Conservation (phyloP, 1,140 invertebrate genomes). For the Drosophila quadrilineata region DNA sequence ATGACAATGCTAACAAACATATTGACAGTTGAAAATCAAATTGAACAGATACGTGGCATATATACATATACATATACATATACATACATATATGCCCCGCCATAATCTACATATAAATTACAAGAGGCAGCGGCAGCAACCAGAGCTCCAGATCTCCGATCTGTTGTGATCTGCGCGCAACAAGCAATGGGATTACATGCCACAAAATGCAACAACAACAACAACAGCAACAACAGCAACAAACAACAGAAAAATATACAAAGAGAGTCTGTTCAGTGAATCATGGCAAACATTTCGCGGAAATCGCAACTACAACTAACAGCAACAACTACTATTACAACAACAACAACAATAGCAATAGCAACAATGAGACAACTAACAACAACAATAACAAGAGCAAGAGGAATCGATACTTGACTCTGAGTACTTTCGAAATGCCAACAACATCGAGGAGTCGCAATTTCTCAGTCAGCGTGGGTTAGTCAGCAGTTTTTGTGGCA, state of each 20-base stretch:
- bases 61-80: no score
- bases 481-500: conserved; percentile 57
- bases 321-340: conserved; percentile 29
- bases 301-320: conserved; percentile 49
- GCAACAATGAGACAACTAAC: background rate
- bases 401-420: conserved; percentile 13
- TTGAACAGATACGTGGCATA: conserved; percentile 57
- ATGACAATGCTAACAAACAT: conserved; percentile 39
- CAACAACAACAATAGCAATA: conserved; percentile 12
- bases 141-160: no score
- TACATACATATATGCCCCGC: no score
- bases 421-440: conserved; percentile 57
- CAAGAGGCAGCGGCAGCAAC: no score
- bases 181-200: conserved; percentile 25
- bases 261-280: conserved; percentile 72
- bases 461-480: conserved; percentile 53
- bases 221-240: no score
- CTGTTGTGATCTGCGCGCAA: no score
- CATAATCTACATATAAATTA: conserved; percentile 72
- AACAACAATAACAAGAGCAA: conserved; percentile 11
- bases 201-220: no score
- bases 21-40: conserved; percentile 75
- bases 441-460: conserved; percentile 27
- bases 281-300: conserved; percentile 69
- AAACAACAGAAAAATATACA: no score